These are phyloP conservation scores for Paramisgurnus dabryanus DNA, from an alignment of 2,113 vertebrate genomes.

Conservation along the genomic window DNA sequence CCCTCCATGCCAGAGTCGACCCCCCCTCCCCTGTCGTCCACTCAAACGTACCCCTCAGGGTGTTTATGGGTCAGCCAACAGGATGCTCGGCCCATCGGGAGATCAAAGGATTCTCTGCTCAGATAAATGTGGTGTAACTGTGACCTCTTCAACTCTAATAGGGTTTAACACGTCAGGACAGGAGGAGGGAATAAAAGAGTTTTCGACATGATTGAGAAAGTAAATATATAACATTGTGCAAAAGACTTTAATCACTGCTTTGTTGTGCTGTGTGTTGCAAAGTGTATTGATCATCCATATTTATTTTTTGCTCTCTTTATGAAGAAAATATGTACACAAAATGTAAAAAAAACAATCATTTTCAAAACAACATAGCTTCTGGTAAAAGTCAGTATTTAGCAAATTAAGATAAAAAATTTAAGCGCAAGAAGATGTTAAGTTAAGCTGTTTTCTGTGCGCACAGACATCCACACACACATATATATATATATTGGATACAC, in stretches of 20 bases:
- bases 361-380: too few relatives aligned
- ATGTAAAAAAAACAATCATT: too few relatives aligned
- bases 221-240: background rate
- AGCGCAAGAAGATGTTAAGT: too few relatives aligned
- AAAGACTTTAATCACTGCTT: background rate
- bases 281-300: too few relatives aligned
- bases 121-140: conserved; percentile 66
- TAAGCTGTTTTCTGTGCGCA: too few relatives aligned
- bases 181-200: conserved; percentile 38
- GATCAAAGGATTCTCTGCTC: conserved; percentile 74
- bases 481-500: too few relatives aligned
- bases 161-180: conserved; percentile 57
- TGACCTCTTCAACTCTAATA: conserved; percentile 75
- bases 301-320: too few relatives aligned
- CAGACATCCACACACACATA: too few relatives aligned
- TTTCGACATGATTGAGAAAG: conserved; percentile 2
- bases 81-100: conserved; percentile 74
- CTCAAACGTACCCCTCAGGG: conserved; percentile 71
- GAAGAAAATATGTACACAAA: too few relatives aligned
- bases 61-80: conserved; percentile 77
- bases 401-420: too few relatives aligned
- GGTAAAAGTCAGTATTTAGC: too few relatives aligned
- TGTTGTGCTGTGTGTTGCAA: too few relatives aligned
- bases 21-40: conserved; percentile 45
- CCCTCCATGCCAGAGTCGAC: conserved; percentile 34